Base-by-base conservation (phyloP, 2,888 invertebrate genomes). In the Macaria notata region DNA sequence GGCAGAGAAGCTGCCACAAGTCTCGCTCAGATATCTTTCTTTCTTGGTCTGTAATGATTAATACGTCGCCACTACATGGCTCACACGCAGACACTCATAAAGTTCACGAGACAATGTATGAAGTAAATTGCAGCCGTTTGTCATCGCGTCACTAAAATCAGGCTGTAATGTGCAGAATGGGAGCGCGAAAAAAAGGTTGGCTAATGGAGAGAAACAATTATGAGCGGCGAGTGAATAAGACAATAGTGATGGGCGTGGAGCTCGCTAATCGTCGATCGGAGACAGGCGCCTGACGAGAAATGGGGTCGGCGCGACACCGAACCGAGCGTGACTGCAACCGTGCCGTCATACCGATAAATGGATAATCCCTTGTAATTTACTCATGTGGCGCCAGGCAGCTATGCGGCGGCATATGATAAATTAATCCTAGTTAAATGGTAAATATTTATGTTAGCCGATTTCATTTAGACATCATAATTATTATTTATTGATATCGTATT, bases 181-280 rank as follows among this genome's bases (percentile, higher is more conserved):
- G 53, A 54, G 39, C 46, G 42, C 54, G 44, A 50, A 59, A 57
- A 63, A 67, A 63, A 58, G 54, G 52, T 54, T 33, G 42, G 49
- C 44, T 65, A 66, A 67, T 61, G 60, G 55, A 63, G 62, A 69
- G 61, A 70, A 70, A 71, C 69, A 78, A 76, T 77, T 72, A 78
- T 64, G 62, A 62, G 63, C 59, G 59, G 60, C 57, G 66, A 68
- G 63, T 68, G 63, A 76, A 82, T 79, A 76, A 79, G 74, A 85
- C 81, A 86, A 84, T 86, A 87, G 87, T 81, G 86, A 83, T 82
- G 85, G 76, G 79, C 75, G 77, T 75, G 76, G 64, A 72, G 71
- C 67, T 68, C 67, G 73, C 72, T 79, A 79, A 81, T 83, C 74
- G 80, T 73, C 73, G 74, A 81, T 81, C 73, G 76, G 75, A 45